Evolutionary conservation across 2,797 vertebrate species (phyloP).

Genomic region (Poecilia wingei): DNA sequence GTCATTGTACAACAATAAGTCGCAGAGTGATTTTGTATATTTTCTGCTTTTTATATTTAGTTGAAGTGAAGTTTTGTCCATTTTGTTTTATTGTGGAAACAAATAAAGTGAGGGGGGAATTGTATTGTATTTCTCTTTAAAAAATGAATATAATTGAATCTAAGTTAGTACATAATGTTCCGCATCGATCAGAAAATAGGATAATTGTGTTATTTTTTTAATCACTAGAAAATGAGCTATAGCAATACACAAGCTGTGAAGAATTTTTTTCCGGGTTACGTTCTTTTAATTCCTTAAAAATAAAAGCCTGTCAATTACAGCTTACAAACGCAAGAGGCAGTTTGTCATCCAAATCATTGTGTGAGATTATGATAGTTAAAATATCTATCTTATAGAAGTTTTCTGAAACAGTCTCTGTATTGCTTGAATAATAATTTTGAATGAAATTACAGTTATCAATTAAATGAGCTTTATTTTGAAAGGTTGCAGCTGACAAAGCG

Average conservation of each 20-base stretch:
- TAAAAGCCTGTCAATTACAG: neutral
- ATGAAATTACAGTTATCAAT: neutral
- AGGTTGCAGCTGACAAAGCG: neutral
- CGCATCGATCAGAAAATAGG: neutral
- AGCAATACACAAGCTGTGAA: neutral
- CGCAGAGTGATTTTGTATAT: neutral
- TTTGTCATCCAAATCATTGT: neutral
- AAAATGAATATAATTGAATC: neutral
- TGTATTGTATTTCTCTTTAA: neutral
- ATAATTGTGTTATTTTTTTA: neutral
- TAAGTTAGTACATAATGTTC: neutral
- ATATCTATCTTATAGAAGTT: neutral
- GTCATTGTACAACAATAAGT: neutral
- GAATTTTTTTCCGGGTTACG: neutral
- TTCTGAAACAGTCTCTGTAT: neutral
- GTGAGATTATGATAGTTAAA: neutral
- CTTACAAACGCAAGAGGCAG: neutral
- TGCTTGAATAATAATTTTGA: neutral
- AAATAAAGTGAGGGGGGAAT: no score
- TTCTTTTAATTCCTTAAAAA: neutral
- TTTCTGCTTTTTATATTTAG: neutral
- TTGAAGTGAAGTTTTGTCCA: neutral
- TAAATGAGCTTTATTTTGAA: slow-evolving; percentile 16
- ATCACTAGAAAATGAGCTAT: neutral
- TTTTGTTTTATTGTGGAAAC: no score